These are phyloP conservation scores for Epinotia nisella DNA, from an alignment of 2,888 invertebrate genomes.

Conservation along the genomic window DNA sequence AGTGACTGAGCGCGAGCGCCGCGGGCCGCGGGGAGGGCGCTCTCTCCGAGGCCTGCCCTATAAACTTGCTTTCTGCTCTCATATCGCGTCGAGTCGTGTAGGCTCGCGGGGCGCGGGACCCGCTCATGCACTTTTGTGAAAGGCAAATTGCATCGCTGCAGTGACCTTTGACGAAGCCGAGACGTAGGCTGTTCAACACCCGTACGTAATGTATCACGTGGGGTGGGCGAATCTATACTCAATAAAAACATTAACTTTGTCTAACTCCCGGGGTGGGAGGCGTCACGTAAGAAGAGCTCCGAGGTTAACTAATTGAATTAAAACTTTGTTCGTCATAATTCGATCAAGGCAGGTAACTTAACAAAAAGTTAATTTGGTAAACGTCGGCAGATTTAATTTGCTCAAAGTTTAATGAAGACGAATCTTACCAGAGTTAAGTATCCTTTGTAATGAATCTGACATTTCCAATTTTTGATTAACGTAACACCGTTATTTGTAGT, in stretches of 20 bases:
- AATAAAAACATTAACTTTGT: slow-evolving; percentile 11
- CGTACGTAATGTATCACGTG: slow-evolving; percentile 17
- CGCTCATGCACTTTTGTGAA: slow-evolving; percentile 69
- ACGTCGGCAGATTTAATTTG: slow-evolving; percentile 9
- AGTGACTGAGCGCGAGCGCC: slow-evolving; percentile 53
- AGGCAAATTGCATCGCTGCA: slow-evolving; percentile 63
- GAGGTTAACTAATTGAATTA: slow-evolving; percentile 14
- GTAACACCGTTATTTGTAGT: neutral
- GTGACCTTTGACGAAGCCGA: slow-evolving; percentile 39
- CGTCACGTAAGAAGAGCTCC: slow-evolving; percentile 1
- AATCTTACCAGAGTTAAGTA: slow-evolving; percentile 1
- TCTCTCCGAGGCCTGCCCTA: slow-evolving; percentile 69
- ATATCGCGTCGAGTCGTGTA: slow-evolving; percentile 57
- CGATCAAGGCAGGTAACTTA: slow-evolving; percentile 16
- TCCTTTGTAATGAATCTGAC: neutral
- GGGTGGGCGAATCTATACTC: slow-evolving; percentile 34
- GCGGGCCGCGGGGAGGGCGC: slow-evolving; percentile 51
- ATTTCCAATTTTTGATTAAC: slow-evolving; percentile 9
- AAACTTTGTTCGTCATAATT: slow-evolving; percentile 15
- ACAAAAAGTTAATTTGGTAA: slow-evolving; percentile 15
- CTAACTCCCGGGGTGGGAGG: slow-evolving; percentile 5
- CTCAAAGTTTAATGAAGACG: slow-evolving; percentile 16
- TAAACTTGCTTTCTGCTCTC: slow-evolving; percentile 74
- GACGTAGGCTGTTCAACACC: neutral
- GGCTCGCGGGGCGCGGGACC: slow-evolving; percentile 52